Base-by-base conservation (phyloP, 2,888 invertebrate species). In the Drosophila paracracens region DNA sequence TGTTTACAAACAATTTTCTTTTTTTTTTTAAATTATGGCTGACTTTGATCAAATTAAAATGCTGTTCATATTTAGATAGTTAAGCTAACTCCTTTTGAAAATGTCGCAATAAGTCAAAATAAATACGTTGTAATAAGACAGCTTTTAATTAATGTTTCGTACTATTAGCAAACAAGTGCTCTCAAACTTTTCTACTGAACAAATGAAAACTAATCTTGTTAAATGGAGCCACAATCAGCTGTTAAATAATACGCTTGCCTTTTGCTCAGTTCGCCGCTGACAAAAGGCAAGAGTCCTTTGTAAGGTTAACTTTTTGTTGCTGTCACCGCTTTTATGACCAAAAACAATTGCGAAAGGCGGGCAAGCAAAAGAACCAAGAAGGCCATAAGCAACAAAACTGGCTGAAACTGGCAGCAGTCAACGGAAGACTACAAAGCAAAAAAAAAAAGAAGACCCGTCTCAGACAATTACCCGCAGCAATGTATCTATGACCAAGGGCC, bases 251-350 rank as follows among this genome's bases (percentile, higher is more conserved):
- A 40, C 4, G 18, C 33, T 48, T 4, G n/a, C 18, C n/a, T 51
- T 27, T 48, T 27, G 48, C n/a, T 38, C 5, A 36, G 31, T 50
- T 70, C 31, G 40, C 16, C 56, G 21, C 25, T 60, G 70, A 51
- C 53, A 36, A 11, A 27, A 27, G 63, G 27, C 66, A 43, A 73
- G 67, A 57, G 54, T 67, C 62, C 66, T 79, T 82, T 83, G 52
- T 54, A 29, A 52, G 54, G 59, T 65, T 46, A 57, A 64, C 0
- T 16, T 2, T 35, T 58, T 62, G 58, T 21, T 43, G 27, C 48
- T 54, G 52, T 60, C 63, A 38, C 52, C 65, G 48, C 33, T 74
- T 72, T 66, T 68, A 63, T 59, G 63, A 25, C 40, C 40, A 59
- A 72, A 64, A 72, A 68, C 66, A 72, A 63, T 67, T 59, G 69